Evolutionary conservation across 2,797 vertebrate genomes (phyloP).

Genomic region (Epinephelus awoara): DNA sequence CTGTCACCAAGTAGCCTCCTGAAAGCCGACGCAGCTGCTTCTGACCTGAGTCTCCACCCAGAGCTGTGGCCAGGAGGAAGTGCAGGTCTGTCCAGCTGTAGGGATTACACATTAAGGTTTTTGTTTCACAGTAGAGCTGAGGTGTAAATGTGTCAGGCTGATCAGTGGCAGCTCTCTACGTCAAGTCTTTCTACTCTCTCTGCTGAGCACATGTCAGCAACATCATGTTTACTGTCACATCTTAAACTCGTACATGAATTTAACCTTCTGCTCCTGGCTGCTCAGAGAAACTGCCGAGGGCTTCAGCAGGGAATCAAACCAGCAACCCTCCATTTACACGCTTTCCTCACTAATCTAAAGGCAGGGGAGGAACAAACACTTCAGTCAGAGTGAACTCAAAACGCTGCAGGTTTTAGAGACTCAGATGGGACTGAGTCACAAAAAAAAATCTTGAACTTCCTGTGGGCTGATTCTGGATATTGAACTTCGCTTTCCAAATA

Average conservation of each 20-base stretch:
- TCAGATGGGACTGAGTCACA: background rate
- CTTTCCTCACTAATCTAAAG: background rate
- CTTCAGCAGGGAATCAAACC: conserved; percentile 20
- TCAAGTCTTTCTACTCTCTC: conserved; percentile 6
- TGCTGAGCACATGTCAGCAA: conserved; percentile 15
- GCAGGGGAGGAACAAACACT: background rate
- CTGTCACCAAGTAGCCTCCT: conserved; percentile 70
- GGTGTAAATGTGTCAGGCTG: background rate
- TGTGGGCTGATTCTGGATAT: conserved; percentile 6
- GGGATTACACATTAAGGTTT: background rate
- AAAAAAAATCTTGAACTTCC: background rate
- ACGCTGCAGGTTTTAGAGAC: conserved; percentile 11
- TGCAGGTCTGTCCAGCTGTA: conserved; percentile 33
- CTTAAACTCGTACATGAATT: conserved; percentile 7
- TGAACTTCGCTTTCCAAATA: background rate
- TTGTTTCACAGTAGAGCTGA: background rate
- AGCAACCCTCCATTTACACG: background rate
- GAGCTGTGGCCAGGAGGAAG: conserved; percentile 6
- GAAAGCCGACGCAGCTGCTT: conserved; percentile 20
- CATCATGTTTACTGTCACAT: background rate
- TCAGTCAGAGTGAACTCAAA: conserved; percentile 13
- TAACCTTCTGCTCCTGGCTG: background rate
- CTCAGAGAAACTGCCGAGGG: background rate
- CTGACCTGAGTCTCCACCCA: background rate
- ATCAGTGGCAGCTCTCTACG: background rate